Evolutionary conservation across 1,140 invertebrate species (phyloP), one percentile per base, ranked within the genome.

Genomic region (Hypsibius dujardini): DNA sequence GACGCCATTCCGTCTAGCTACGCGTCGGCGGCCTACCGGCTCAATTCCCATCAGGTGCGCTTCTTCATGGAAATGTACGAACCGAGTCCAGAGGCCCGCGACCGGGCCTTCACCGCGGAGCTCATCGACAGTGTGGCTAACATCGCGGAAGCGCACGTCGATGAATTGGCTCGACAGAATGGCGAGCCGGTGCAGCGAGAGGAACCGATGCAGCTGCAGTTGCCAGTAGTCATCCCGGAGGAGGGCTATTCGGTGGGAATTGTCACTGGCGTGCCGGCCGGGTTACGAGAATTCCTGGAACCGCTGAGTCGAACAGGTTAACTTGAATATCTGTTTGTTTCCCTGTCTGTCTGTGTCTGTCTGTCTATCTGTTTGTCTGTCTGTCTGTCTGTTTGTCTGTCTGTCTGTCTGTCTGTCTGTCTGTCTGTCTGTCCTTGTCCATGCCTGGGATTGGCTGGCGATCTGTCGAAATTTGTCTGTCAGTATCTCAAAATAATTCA

Each of bases 201-300:
- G 73, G 95, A 98, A 80, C 90, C 92, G 76, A 84, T 86, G 12
- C 88, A 92, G 75, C 83, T 98, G 40, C 87, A 90, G 75, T 81
- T 97, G 28, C 90, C 90, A 1, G 87, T 98, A 71, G 80, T 98
- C 2, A 82, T 98, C 14, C 95, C 95, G 0, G 92, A 95, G 77
- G 95, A 98, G 82, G 95, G 95, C 14, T 98, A 97, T 81, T 94
- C 47, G 76, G 95, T 92, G 80, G 94, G 98, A 81, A 90, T 95
- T 59, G 90, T 94, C 67, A 83, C 89, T 70, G 92, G 92, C 47
- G 87, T 95, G 67, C 93, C 28, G 40, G 86, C 87, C n/a, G 92
- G 91, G 2, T 81, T 97, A 45, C 87, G 89, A 0, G 93, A 97
- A 78, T 96, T 95, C 81, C 40, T 97, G 45, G 85, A 87, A 71